Evolutionary conservation across 2,113 vertebrate genomes (phyloP).

Genomic region (Heteronetta atricapilla): DNA sequence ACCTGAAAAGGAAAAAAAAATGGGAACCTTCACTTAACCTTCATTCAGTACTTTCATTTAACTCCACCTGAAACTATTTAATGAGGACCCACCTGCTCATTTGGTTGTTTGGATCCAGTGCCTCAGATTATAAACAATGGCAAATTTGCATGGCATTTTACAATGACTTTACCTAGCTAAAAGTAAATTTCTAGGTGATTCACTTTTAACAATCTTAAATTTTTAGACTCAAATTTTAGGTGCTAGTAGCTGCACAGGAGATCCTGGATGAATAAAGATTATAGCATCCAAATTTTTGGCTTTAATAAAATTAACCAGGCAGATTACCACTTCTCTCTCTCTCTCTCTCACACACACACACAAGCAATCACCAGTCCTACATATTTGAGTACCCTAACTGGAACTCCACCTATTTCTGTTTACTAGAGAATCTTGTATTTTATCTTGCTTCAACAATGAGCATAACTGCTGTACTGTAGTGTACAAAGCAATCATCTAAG

Average conservation of each 20-base stretch:
- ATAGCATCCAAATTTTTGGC: neutral
- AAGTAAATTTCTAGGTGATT: neutral
- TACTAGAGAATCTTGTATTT: neutral
- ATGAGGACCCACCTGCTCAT: too few species aligned
- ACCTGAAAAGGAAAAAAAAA: neutral
- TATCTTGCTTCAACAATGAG: neutral
- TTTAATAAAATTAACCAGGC: neutral
- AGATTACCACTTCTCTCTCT: neutral
- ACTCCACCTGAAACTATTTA: neutral
- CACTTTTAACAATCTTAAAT: neutral
- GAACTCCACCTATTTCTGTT: neutral
- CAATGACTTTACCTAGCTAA: neutral
- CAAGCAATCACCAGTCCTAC: neutral
- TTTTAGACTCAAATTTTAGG: neutral
- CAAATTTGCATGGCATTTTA: neutral
- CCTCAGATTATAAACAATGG: neutral
- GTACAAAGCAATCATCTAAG: neutral
- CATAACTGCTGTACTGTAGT: neutral
- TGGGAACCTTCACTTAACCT: neutral
- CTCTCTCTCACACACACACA: neutral
- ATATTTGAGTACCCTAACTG: neutral
- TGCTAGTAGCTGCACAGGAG: neutral
- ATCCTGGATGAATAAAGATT: neutral
- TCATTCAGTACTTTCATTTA: too few species aligned
- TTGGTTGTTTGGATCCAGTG: neutral